phyloP scores from a whole-genome alignment of 2,797 vertebrate species.

The Hippocampus kuda region DNA sequence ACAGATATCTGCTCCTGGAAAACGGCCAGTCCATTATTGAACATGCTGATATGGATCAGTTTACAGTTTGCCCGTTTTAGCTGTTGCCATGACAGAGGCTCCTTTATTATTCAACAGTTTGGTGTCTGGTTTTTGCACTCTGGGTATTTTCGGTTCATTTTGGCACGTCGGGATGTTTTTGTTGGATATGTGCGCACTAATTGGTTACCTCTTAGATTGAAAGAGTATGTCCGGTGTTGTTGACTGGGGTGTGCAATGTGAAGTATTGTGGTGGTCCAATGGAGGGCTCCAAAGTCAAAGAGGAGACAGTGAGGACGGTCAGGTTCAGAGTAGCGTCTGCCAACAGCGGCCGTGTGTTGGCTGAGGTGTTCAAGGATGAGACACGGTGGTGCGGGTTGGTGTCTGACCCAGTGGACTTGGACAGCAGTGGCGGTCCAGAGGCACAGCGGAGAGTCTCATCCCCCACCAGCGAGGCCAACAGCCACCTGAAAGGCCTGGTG shows the following conservation, averaged over 20 bases:
- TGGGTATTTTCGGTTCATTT: slow-evolving; percentile 55
- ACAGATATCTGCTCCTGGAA: slow-evolving; percentile 27
- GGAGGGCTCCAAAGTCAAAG: slow-evolving; percentile 63
- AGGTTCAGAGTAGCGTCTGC: slow-evolving; percentile 89
- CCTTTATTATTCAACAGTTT: slow-evolving; percentile 83
- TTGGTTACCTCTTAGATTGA: slow-evolving; percentile 18
- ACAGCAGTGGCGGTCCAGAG: slow-evolving; percentile 72
- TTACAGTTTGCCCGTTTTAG: slow-evolving; percentile 81
- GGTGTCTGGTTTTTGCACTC: slow-evolving; percentile 57
- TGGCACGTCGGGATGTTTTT: slow-evolving; percentile 49
- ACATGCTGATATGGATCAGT: slow-evolving; percentile 56
- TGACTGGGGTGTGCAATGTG: slow-evolving; percentile 45
- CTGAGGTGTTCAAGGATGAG: slow-evolving; percentile 85
- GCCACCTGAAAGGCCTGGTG: slow-evolving; percentile 71
- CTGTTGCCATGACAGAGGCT: slow-evolving; percentile 82
- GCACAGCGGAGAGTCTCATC: slow-evolving; percentile 61
- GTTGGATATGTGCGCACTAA: slow-evolving; percentile 34
- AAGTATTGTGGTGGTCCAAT: slow-evolving; percentile 47
- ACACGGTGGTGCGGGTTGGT: slow-evolving; percentile 40
- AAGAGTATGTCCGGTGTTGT: slow-evolving; percentile 17
- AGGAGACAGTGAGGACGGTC: slow-evolving; percentile 73
- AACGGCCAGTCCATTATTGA: slow-evolving; percentile 72
- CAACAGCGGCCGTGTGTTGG: slow-evolving; percentile 84
- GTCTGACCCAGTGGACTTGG: slow-evolving; percentile 74
- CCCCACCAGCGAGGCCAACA: slow-evolving; percentile 68